Evolutionary conservation across 2,113 vertebrate species (phyloP).

Genomic region (Leucosticte australis): DNA sequence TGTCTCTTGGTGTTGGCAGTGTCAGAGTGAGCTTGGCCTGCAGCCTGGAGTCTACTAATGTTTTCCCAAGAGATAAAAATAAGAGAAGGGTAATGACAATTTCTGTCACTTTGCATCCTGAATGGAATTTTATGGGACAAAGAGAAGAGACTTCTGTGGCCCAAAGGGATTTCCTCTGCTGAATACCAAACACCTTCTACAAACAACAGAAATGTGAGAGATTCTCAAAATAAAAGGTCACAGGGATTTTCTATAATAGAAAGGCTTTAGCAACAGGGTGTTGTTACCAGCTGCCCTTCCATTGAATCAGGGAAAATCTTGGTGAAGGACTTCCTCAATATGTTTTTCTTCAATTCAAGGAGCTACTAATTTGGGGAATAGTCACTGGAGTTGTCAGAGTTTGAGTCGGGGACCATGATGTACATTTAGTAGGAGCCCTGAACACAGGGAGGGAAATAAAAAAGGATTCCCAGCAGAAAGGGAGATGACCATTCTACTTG

Average conservation of each 20-base stretch:
- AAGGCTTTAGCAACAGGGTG: constrained; percentile 23
- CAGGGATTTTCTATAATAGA: constrained; percentile 55
- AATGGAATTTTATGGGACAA: constrained; percentile 42
- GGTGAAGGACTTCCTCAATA: not conserved
- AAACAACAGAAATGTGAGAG: constrained; percentile 55
- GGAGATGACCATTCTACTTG: not conserved
- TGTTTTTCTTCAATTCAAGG: not conserved
- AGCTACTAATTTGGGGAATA: not conserved
- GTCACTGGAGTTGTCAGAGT: not conserved
- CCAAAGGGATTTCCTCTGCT: not conserved
- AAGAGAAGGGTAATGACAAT: not conserved
- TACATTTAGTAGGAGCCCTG: not conserved
- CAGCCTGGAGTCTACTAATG: not conserved
- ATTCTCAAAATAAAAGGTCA: constrained; percentile 63
- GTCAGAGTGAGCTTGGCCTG: not conserved
- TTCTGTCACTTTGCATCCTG: constrained; percentile 44
- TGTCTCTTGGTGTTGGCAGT: not conserved
- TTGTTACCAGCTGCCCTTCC: constrained; percentile 33
- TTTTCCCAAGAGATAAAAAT: constrained; percentile 9
- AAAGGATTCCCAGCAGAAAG: not conserved
- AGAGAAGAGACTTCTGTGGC: constrained; percentile 8
- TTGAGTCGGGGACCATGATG: accelerated
- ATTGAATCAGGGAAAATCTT: not conserved
- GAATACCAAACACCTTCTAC: constrained; percentile 48
- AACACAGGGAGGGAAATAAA: not conserved